phyloP scores from a whole-genome alignment of 2,888 invertebrate species.

The Mylabris sibirica region DNA sequence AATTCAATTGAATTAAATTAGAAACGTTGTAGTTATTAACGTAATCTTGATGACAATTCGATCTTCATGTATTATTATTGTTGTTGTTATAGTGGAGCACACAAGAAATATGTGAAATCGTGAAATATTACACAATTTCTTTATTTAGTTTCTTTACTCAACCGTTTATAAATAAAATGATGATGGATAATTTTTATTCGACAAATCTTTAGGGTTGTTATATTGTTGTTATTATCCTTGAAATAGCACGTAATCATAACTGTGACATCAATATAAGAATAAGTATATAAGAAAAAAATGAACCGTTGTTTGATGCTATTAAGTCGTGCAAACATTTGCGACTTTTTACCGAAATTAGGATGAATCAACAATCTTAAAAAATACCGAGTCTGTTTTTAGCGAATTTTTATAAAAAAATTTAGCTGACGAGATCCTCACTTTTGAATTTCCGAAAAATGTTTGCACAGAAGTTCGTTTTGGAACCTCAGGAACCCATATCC shows the following conservation, averaged over 20 bases:
- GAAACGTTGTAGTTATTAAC: neutral
- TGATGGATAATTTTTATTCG: neutral
- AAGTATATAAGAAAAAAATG: neutral
- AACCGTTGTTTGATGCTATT: neutral
- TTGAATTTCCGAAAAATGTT: no score
- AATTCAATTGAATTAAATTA: neutral
- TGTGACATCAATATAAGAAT: neutral
- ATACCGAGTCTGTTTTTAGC: no score
- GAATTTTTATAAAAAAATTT: no score
- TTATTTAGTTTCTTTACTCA: conserved; percentile 10
- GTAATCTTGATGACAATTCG: neutral
- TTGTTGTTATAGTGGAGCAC: neutral
- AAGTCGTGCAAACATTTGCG: no score
- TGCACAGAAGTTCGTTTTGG: no score
- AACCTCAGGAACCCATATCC: no score
- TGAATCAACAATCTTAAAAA: no score
- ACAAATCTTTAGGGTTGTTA: neutral
- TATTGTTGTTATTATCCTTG: neutral
- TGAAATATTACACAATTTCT: neutral
- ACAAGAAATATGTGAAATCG: neutral
- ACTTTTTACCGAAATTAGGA: no score
- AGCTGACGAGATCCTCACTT: no score
- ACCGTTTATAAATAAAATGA: neutral
- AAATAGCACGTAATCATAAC: neutral
- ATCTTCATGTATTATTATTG: neutral